phyloP scores from a whole-genome alignment of 37 sponge, comb jelly and placozoan genomes.

The Hexactinellida sp. region DNA sequence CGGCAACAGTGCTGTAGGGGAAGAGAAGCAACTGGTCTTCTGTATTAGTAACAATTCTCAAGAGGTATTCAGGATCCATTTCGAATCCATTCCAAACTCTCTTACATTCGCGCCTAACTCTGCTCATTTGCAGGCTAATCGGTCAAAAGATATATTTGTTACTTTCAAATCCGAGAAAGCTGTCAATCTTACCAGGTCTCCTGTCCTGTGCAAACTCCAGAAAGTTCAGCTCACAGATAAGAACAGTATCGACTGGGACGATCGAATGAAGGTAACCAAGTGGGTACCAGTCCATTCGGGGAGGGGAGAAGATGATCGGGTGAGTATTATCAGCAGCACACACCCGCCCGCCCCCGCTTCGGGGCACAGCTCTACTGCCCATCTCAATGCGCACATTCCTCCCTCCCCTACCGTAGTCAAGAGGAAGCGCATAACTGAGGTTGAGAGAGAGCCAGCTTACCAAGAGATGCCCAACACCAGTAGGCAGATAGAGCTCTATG shows the following conservation, averaged over 20 bases:
- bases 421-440: constrained; percentile 46
- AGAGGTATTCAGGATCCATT: constrained; percentile 47
- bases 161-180: constrained; percentile 52
- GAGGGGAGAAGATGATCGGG: neutral
- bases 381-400: neutral
- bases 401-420: constrained; percentile 29
- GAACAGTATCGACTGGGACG: constrained; percentile 77
- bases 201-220: constrained; percentile 32
- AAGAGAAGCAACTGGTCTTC: constrained; percentile 63
- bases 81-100: constrained; percentile 26
- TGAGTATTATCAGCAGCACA: neutral
- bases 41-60: constrained; percentile 64
- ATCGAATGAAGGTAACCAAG: constrained; percentile 63
- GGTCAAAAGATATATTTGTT: constrained; percentile 67
- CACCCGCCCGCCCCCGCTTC: neutral
- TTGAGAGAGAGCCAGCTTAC: constrained; percentile 76
- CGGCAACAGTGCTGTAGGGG: constrained; percentile 65
- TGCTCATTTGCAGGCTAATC: constrained; percentile 72
- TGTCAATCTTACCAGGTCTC: constrained; percentile 22
- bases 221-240: constrained; percentile 47
- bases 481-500: constrained; percentile 45
- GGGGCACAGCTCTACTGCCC: neutral
- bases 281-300: constrained; percentile 53
- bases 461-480: constrained; percentile 47
- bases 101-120: constrained; percentile 57